Conservation (phyloP, 2,797 vertebrate species). For the Harpagifer antarcticus region DNA sequence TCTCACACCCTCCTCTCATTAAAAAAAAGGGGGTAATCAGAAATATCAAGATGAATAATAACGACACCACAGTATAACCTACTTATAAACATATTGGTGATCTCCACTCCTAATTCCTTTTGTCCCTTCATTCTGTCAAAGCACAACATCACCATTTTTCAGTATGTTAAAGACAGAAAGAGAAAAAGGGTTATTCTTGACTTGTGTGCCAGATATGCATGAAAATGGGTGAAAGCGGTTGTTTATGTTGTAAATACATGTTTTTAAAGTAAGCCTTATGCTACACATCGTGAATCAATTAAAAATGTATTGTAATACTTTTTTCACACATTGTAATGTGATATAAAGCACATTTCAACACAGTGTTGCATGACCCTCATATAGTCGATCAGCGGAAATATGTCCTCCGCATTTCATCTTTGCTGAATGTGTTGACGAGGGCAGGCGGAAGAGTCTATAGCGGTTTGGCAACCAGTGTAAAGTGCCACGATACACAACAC, state of each 20-base stretch:
- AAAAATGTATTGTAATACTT: not conserved
- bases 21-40: conserved; percentile 20
- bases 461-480: conserved; percentile 64
- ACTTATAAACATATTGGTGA: not conserved
- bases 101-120: not conserved
- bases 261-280: not conserved
- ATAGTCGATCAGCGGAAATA: conserved; percentile 48
- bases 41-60: conserved; percentile 39
- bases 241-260: too few species aligned
- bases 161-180: not conserved
- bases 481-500: conserved; percentile 54
- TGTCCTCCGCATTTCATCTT: conserved; percentile 20
- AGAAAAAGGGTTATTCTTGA: not conserved
- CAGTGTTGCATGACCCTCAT: conserved; percentile 55
- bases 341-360: conserved; percentile 30
- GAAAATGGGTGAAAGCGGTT: not conserved
- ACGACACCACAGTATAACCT: not conserved
- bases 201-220: not conserved
- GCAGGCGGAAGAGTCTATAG: conserved; percentile 69
- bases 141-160: not conserved
- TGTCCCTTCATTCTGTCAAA: not conserved
- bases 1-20: conserved; percentile 11
- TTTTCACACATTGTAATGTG: not conserved
- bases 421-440: conserved; percentile 41
- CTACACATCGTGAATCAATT: not conserved